phyloP scores from a whole-genome alignment of 2,888 invertebrate genomes.

The Catocala sponsa region DNA sequence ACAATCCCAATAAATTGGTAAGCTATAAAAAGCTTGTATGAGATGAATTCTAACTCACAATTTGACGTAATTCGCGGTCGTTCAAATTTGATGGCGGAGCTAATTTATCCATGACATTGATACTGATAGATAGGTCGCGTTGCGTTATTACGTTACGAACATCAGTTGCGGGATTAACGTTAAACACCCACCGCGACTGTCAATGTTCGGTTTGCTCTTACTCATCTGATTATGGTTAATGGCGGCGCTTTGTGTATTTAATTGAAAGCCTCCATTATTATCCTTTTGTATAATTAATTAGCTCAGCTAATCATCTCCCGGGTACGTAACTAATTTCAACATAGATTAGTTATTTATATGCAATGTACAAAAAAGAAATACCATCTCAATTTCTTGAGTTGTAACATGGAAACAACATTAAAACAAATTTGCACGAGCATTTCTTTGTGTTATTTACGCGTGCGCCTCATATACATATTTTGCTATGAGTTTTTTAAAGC shows the following conservation, averaged over 20 bases:
- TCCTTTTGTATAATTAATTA: slow-evolving; percentile 36
- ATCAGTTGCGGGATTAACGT: slow-evolving; percentile 16
- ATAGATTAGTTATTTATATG: slow-evolving; percentile 2
- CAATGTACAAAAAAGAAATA: slow-evolving; percentile 1
- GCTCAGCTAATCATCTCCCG: slow-evolving; percentile 13
- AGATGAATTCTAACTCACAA: slow-evolving; percentile 7
- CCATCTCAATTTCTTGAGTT: slow-evolving; percentile 2
- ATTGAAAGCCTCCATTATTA: slow-evolving; percentile 35
- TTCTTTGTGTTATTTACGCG: not conserved
- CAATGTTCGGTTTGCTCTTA: slow-evolving; percentile 16
- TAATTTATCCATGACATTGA: slow-evolving; percentile 38
- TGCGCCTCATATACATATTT: not conserved
- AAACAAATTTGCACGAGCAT: not conserved
- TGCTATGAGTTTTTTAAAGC: slow-evolving; percentile 8
- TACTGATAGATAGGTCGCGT: slow-evolving; percentile 28
- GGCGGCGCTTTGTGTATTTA: slow-evolving; percentile 25
- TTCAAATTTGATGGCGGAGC: slow-evolving; percentile 26
- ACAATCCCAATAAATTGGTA: slow-evolving; percentile 6
- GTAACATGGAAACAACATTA: slow-evolving; percentile 12
- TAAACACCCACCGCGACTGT: slow-evolving; percentile 19
- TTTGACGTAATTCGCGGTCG: slow-evolving; percentile 13
- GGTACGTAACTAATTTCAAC: slow-evolving; percentile 5
- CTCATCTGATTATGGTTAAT: slow-evolving; percentile 27
- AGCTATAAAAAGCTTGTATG: slow-evolving; percentile 11
- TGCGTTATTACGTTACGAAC: slow-evolving; percentile 16